These are phyloP conservation scores for Xestia xanthographa DNA, from an alignment of 2,888 invertebrate genomes.

Conservation along the genomic window DNA sequence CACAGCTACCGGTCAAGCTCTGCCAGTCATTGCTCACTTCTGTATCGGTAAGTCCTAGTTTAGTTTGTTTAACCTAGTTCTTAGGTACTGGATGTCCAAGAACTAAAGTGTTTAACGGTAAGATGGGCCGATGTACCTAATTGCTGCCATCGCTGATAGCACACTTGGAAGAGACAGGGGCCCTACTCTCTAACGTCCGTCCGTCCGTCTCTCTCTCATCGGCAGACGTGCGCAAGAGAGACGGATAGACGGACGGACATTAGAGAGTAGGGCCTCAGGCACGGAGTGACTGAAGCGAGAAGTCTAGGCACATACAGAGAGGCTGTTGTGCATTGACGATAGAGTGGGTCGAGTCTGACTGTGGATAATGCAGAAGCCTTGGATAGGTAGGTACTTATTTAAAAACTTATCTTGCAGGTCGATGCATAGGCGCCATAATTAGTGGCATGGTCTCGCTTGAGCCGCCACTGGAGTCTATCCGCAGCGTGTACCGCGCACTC, in stretches of 20 bases:
- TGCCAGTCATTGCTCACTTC: slow-evolving; percentile 95
- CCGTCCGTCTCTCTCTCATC: no score
- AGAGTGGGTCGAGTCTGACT: neutral
- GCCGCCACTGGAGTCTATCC: slow-evolving; percentile 82
- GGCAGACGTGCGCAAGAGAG: no score
- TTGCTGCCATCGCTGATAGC: neutral
- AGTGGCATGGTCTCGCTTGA: slow-evolving; percentile 89
- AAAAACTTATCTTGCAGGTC: slow-evolving; percentile 86
- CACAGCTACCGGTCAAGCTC: slow-evolving; percentile 94
- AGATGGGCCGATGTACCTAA: neutral
- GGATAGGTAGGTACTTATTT: neutral
- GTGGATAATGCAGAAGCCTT: neutral
- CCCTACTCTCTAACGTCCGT: no score
- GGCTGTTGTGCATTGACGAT: neutral
- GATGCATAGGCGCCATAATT: slow-evolving; percentile 93
- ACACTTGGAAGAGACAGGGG: neutral
- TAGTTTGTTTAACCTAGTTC: no score
- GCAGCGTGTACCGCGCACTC: slow-evolving; percentile 91
- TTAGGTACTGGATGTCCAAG: neutral
- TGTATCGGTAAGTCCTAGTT: slow-evolving; percentile 86
- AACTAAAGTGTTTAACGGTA: neutral
- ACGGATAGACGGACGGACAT: no score
- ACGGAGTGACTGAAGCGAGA: neutral
- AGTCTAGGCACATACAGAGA: neutral
- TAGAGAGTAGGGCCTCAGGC: no score